Base-by-base conservation (phyloP, 2,888 invertebrate species). In the Congeria kusceri region DNA sequence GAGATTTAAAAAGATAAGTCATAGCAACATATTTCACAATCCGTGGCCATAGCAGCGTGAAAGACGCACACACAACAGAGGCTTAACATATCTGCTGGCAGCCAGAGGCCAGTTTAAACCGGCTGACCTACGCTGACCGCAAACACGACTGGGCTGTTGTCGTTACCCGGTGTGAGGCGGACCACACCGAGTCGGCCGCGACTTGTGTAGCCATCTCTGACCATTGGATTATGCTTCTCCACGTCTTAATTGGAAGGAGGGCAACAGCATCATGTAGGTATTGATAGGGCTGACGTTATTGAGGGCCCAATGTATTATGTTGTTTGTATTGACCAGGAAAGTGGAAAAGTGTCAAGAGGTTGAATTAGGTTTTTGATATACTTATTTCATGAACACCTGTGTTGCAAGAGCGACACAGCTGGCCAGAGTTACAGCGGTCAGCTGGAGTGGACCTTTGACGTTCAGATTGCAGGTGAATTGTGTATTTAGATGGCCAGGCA, bases 131-230 rank as follows among this genome's bases (percentile, higher is more conserved):
- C 39, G 15, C 11, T 39, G 39, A 39, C 39, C 39, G 39, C 39
- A 39, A 39, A 39, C 11, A 39, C 15, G 39, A 39, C 39, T 11
- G 3, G 3, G 39, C 39, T 39, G 39, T 39, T 39, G 39, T 39
- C 39, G 11, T 39, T 39, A 39, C 39, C 39, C 39, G 39, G 39
- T 39, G 53, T 53, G 20, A 53, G n/a, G 15, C 27, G 67, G 67
- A 68, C 67, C 67, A 68, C 67, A 68, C 67, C 46, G 29, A 46
- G 58, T 39, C 39, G 39, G 15, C 39, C 39, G 39, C 53, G 53
- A 53, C 53, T 53, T 20, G 53, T 11, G 39, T 39, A 39, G 1
- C 39, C 39, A 39, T 39, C 39, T 39, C 39, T 39, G 39, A 39
- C 39, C 39, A 1, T 39, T 39, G 11, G 39, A 39, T 11, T 39